Base-by-base conservation (phyloP, 2,113 vertebrate species). In the Orientallactaga bullata region DNA sequence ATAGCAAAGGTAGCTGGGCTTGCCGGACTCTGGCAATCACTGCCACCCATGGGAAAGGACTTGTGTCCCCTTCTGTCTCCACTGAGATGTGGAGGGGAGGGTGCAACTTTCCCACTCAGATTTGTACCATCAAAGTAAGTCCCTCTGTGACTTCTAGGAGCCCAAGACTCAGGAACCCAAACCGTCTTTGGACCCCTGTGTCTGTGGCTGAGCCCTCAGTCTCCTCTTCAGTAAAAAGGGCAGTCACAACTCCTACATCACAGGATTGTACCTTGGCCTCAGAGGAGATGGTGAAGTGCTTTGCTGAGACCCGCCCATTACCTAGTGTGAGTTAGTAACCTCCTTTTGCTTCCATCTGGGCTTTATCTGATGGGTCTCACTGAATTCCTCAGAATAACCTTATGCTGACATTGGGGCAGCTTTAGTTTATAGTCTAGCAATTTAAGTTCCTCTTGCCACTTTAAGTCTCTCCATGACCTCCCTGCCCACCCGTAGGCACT, bases 311-410 rank as follows among this genome's bases (percentile, higher is more conserved):
- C 23, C 8, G 8, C n/a, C 11, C 11, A 73, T 58, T 17, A 28
- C 12, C 37, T 42, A 42, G 1, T 1, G 15, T 35, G 73, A 30
- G 30, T 23, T 66, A 28, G 8, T 60, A 30, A 23, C 37, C 74
- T 74, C 35, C 13, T 77, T 51, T 21, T 47, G 4, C 39, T 63
- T 84, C 51, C 55, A 28, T 11, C 4, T 23, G 23, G 55, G 39
- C 32, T 77, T 72, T 12, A 79, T 42, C 16, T 18, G 0, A 69
- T 21, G 55, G 5, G 2, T 88, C 58, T 73, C 37, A 2, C 15
- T 21, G 32, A 85, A 65, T 68, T 90, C 71, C 85, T 88, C 80
- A 79, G 42, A 92, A 55, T 72, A 88, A 58, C 37, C 20, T 93
- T 68, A 6, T 71, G 28, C 30, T 5, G 71, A 78, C 21, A 28